Base-by-base conservation (phyloP, 92 coral and sea anemone genomes). In the Desmophyllum pertusum region DNA sequence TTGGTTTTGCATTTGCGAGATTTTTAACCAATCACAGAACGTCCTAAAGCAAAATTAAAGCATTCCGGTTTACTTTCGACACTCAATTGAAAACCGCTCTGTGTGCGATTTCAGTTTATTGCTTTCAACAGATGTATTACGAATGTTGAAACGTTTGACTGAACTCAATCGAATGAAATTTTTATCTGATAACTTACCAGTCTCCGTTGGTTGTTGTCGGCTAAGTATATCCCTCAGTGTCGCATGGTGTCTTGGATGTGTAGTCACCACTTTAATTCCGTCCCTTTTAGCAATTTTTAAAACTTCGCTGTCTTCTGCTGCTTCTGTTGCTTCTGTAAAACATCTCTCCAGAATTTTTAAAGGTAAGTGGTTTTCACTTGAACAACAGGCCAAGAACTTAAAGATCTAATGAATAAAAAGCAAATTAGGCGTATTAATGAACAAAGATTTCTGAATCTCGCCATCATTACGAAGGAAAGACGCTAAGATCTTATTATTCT, bases 311-410 rank as follows among this genome's bases (percentile, higher is more conserved):
- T 53, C 23, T 6, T 21, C 57, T 55, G 64, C 68, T 55, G 50
- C 42, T 30, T 76, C 81, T 14, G n/a, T 36, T 33, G 81, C 68
- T 18, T 39, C 70, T 76, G 46, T 3, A 55, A 76, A 37, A 76
- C 33, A 38, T 3, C 69, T 57, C 50, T 76, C 68, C 36, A 76
- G 68, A 38, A 55, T 55, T 38, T 76, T 18, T 10, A 76, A 39
- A 5, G 81, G 81, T 14, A 59, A 37, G 27, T 55, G 57, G 48
- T 57, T 43, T 37, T n/a, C 81, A 76, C 35, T 41, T 4, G 81
- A 55, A 37, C 81, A 76, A 51, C 81, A 76, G 2, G 81, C 69
- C 81, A 76, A 55, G 17, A 76, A 76, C 6, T 76, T 48, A 25
- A 76, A 41, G 4, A 76, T 31, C 81, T 76, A 19, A n/a, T 5